Evolutionary conservation across 2,113 vertebrate species (phyloP).

Genomic region (Anguilla rostrata): DNA sequence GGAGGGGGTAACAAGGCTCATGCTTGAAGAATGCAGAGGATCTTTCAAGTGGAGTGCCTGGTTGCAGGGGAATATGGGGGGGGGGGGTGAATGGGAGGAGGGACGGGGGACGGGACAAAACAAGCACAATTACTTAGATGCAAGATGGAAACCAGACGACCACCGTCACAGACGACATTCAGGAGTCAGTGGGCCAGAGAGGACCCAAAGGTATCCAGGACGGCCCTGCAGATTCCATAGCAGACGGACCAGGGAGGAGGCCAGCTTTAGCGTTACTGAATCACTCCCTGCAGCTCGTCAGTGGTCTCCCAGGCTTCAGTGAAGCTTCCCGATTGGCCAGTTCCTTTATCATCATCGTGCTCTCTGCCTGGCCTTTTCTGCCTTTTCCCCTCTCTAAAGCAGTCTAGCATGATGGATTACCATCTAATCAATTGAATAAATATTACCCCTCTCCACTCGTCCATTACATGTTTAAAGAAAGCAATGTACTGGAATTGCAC

Average conservation of each 20-base stretch:
- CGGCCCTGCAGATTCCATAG: not conserved
- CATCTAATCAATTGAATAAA: not conserved
- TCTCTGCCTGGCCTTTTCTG: not conserved
- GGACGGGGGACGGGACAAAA: slow-evolving; percentile 37
- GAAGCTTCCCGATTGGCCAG: not conserved
- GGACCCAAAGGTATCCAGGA: not conserved
- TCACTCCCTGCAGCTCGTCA: not conserved
- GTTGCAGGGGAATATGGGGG: not conserved
- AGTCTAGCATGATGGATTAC: not conserved
- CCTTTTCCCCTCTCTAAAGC: not conserved
- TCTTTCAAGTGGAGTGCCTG: slow-evolving; percentile 45
- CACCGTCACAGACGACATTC: slow-evolving; percentile 29
- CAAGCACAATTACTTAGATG: slow-evolving; percentile 44
- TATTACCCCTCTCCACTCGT: not conserved
- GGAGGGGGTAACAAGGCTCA: slow-evolving; percentile 22
- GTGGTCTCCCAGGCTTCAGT: not conserved
- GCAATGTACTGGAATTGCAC: not conserved
- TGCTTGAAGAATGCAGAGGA: slow-evolving; percentile 46
- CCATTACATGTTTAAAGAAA: slow-evolving; percentile 21
- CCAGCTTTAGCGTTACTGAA: not conserved
- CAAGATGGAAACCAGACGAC: slow-evolving; percentile 54
- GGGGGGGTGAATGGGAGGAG: not conserved
- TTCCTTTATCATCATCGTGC: not conserved
- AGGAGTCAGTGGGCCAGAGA: slow-evolving; percentile 32
- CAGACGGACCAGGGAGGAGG: not conserved